A percentile compares a stretch with the other conserved stretches of the same genome.
phyloP scores from a whole-genome alignment of 2,113 vertebrate species.

The Coturnix japonica region DNA sequence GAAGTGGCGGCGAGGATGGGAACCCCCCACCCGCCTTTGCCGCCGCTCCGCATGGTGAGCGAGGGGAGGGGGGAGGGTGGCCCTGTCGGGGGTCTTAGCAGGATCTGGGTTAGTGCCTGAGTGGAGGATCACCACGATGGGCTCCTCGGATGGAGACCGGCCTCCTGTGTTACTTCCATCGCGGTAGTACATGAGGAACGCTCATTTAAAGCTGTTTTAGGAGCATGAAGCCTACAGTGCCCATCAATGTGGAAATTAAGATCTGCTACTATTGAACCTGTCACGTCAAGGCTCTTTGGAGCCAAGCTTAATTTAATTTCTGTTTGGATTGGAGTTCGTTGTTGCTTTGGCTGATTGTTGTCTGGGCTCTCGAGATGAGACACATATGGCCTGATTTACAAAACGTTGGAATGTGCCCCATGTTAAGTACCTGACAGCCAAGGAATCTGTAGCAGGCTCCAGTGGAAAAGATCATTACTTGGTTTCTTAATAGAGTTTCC shows the following conservation, averaged over 20 bases:
- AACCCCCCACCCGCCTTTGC: not conserved
- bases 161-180: not conserved
- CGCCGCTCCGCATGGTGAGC: not conserved
- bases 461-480: not conserved
- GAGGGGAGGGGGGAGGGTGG: not conserved
- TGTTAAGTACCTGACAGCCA: not conserved
- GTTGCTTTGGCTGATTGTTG: not conserved
- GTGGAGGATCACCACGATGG: not conserved
- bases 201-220: not conserved
- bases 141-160: not conserved
- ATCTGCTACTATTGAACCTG: not conserved
- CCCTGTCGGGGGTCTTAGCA: not conserved
- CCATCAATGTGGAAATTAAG: not conserved
- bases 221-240: not conserved
- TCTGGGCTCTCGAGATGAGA: not conserved
- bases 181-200: not conserved
- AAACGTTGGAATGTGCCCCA: fast-evolving
- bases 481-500: not conserved
- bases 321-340: fast-evolving
- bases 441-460: not conserved
- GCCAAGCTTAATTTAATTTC: not conserved
- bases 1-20: too few relatives aligned
- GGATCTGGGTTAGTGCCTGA: slow-evolving; percentile 15
- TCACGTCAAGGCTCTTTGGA: not conserved
- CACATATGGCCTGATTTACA: not conserved